Conservation (phyloP, 1,140 invertebrate genomes). For the Centruroides vittatus region DNA sequence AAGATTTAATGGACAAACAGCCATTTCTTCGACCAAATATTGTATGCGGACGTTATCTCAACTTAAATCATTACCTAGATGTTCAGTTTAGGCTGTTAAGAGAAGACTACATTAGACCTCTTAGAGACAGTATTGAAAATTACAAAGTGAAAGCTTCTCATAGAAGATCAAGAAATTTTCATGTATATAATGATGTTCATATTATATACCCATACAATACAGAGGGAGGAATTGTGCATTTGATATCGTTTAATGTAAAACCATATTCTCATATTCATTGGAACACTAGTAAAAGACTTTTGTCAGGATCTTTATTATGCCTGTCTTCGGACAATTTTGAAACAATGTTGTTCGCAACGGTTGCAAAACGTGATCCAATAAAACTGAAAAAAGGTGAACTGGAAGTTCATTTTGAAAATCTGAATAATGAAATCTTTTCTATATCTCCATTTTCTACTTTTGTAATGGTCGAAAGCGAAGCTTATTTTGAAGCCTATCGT, state of each 20-base stretch:
- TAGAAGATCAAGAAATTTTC: not conserved
- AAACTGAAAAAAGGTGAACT: conserved; percentile 26
- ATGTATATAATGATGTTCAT: conserved; percentile 5
- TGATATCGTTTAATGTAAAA: conserved; percentile 23
- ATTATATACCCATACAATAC: conserved; percentile 3
- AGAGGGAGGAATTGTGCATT: conserved; percentile 10
- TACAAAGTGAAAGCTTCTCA: not conserved
- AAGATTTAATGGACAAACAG: conserved; percentile 3
- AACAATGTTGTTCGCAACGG: conserved; percentile 47
- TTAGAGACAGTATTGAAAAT: conserved; percentile 24
- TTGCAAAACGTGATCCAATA: conserved; percentile 39
- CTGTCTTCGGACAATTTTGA: conserved; percentile 51
- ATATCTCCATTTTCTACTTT: conserved; percentile 3
- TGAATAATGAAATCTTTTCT: conserved; percentile 4
- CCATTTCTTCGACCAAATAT: conserved; percentile 43
- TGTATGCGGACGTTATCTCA: conserved; percentile 40
- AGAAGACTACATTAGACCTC: conserved; percentile 43
- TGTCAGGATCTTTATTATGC: conserved; percentile 55
- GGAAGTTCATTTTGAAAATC: not conserved
- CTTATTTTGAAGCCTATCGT: conserved; percentile 36
- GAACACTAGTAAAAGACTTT: conserved; percentile 39
- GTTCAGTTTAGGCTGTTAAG: conserved; percentile 57
- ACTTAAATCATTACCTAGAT: conserved; percentile 56
- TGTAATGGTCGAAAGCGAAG: conserved; percentile 32
- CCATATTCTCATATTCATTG: conserved; percentile 22